Evolutionary conservation across 2,888 invertebrate species (phyloP).

Genomic region (Sussaba pulchella): DNA sequence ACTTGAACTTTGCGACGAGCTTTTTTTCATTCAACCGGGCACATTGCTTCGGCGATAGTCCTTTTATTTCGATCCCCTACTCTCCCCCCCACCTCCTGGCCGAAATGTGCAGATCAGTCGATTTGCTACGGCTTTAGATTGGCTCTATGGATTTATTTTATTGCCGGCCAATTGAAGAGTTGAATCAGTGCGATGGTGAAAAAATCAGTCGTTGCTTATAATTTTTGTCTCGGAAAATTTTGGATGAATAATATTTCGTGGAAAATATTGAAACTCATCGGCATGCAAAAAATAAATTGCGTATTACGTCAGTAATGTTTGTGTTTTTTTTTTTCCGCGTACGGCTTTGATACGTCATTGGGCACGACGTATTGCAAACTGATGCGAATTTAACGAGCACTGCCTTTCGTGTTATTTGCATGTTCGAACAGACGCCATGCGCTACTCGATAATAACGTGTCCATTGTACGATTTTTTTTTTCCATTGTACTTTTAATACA

Average conservation of each 20-base stretch:
- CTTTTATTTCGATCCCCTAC: too few species aligned
- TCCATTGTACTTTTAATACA: slow-evolving; percentile 11
- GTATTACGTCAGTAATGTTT: not conserved
- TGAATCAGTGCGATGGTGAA: too few species aligned
- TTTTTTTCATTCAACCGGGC: not conserved
- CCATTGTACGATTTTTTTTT: slow-evolving; percentile 24
- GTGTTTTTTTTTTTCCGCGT: not conserved
- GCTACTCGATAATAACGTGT: slow-evolving; percentile 10
- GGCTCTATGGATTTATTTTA: too few species aligned
- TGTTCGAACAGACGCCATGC: slow-evolving; percentile 30
- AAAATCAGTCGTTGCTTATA: too few species aligned
- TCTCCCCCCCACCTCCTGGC: not conserved
- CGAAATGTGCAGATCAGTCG: not conserved
- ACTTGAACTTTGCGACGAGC: slow-evolving; percentile 18
- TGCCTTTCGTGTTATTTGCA: not conserved
- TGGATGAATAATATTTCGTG: too few species aligned
- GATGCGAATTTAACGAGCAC: slow-evolving; percentile 13
- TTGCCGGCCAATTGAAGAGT: too few species aligned
- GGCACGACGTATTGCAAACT: not conserved
- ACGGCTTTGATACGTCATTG: too few species aligned
- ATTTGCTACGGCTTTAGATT: too few species aligned
- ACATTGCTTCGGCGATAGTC: not conserved
- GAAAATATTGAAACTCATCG: too few species aligned
- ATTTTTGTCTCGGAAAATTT: too few species aligned
- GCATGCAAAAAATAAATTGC: too few species aligned